phyloP scores from a whole-genome alignment of 2,888 invertebrate species.

The Carpatolechia fugitivella region DNA sequence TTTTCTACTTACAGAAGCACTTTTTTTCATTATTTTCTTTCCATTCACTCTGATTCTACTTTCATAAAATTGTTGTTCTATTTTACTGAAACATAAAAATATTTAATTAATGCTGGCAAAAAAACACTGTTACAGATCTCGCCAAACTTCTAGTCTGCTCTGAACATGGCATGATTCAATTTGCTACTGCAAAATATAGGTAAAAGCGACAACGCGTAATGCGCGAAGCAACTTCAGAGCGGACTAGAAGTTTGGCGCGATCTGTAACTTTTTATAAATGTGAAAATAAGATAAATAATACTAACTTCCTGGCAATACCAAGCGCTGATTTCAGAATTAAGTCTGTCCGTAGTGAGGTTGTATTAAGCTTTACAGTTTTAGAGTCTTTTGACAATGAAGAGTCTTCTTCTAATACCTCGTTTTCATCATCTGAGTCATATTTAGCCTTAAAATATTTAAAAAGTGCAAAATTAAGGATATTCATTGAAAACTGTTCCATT shows the following conservation, averaged over 20 bases:
- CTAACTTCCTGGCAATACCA: slow-evolving; percentile 85
- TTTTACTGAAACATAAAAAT: slow-evolving; percentile 80
- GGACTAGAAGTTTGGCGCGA: too few relatives aligned
- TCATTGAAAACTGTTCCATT: neutral
- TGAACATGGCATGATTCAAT: too few relatives aligned
- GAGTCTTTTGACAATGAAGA: slow-evolving; percentile 79
- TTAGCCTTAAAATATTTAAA: slow-evolving; percentile 56
- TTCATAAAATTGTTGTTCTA: slow-evolving; percentile 89
- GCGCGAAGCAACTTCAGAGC: too few relatives aligned
- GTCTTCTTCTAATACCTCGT: slow-evolving; percentile 49
- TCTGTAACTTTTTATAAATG: neutral
- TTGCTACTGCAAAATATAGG: too few relatives aligned
- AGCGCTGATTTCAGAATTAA: slow-evolving; percentile 83
- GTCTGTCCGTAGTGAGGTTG: slow-evolving; percentile 85
- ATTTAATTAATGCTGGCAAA: neutral
- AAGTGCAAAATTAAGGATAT: slow-evolving; percentile 10
- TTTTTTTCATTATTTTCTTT: slow-evolving; percentile 86
- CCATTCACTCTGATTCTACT: slow-evolving; percentile 90
- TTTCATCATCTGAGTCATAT: slow-evolving; percentile 76
- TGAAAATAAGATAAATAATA: slow-evolving; percentile 12
- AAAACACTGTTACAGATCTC: too few relatives aligned
- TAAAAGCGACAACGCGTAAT: too few relatives aligned
- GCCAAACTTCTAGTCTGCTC: too few relatives aligned
- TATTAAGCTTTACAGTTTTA: slow-evolving; percentile 81
- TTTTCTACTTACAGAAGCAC: slow-evolving; percentile 76